phyloP scores from a whole-genome alignment of 2,797 vertebrate genomes.

The Luscinia luscinia region DNA sequence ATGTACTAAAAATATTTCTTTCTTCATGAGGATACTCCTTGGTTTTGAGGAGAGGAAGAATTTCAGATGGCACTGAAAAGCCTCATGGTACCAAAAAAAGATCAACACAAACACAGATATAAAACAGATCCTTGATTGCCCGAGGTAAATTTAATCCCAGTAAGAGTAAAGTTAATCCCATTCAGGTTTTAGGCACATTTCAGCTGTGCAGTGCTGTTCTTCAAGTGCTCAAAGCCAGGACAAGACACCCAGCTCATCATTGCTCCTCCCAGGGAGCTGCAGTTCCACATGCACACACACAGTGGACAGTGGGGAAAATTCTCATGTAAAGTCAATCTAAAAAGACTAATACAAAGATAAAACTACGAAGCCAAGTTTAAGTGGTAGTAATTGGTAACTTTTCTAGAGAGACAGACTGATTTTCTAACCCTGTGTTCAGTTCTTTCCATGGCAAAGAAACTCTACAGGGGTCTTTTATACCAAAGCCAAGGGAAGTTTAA shows the following conservation, averaged over 20 bases:
- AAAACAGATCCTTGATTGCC: background rate
- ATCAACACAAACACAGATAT: background rate
- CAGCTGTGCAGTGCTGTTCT: fast-evolving
- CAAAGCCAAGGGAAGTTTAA: background rate
- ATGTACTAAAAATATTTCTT: background rate
- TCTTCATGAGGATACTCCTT: background rate
- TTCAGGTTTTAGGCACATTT: fast-evolving
- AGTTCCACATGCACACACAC: fast-evolving
- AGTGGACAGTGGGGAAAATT: fast-evolving
- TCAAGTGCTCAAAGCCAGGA: background rate
- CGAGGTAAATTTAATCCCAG: background rate
- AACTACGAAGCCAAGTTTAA: background rate
- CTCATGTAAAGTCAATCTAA: fast-evolving
- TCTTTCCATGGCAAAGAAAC: background rate
- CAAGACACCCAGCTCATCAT: fast-evolving
- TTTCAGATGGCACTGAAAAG: background rate
- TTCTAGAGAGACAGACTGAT: background rate
- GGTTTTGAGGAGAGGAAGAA: background rate
- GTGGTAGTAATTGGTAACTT: background rate
- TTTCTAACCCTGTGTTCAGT: background rate
- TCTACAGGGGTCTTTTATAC: background rate
- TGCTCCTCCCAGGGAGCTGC: background rate
- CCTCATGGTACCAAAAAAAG: background rate
- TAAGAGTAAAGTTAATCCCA: background rate
- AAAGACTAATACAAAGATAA: background rate